Base-by-base conservation (phyloP, 1,140 invertebrate genomes). In the Palaemon carinicauda region DNA sequence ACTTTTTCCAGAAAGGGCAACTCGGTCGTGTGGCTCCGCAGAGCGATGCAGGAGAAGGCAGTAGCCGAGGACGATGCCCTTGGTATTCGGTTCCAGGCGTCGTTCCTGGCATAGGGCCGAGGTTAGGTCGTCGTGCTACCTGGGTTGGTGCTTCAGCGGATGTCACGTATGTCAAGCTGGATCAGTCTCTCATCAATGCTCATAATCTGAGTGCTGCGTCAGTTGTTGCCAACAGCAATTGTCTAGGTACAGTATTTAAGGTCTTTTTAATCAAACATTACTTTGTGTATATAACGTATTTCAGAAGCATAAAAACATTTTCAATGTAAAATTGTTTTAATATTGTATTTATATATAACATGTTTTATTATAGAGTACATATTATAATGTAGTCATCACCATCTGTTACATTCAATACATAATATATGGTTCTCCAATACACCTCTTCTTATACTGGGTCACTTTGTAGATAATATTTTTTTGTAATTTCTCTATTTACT, bases 111-210 rank as follows among this genome's bases (percentile, higher is more conserved):
- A 93, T 97, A 69, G 96, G 96, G 0, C 94, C 95, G 0, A 93
- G 94, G 69, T 91, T 91, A 90, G 92, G 93, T 9, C 94, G 96
- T 89, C 94, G 96, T 90, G 98, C 97, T 0, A 97, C 96, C 3
- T 98, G 97, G 97, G 94, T 99, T 41, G 95, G 96, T 2, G 98
- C 98, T 24, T 97, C 96, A 50, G 97, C 96, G 0, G 98, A 99
- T 92, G 96, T 98, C 91, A 99, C 98, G 3, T 98, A 97, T 90
- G 93, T 99, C 21, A 97, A 98, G 91, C 94, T 98, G 60, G 98
- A 99, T 90, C 97, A 98, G 91, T 95, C 95, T 52, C 92, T 98
- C 12, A 97, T 99, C 73, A 98, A 97, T 91, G 95, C 96, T 2
- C 94, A 96, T 80, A 96, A 95, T 90, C 93, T 98, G 54, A 94